A percentile compares a stretch with the other conserved stretches of the same genome.
Conservation (phyloP, 2,113 vertebrate genomes). For the Alexandromys fortis region DNA sequence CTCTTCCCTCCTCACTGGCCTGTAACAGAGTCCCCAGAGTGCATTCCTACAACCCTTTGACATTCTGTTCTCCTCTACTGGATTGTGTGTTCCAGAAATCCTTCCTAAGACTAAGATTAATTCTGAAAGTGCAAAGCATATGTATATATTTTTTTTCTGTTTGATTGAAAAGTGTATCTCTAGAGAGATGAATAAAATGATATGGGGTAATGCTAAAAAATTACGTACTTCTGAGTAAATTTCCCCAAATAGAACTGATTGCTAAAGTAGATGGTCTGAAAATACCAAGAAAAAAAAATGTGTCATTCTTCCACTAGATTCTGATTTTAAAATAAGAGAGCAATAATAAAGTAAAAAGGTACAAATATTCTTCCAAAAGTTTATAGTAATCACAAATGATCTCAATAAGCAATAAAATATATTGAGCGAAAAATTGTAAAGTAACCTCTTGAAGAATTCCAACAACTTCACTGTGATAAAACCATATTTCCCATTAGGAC, state of each 20-base stretch:
- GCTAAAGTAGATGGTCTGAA: background rate
- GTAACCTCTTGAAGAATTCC: background rate
- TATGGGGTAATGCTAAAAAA: background rate
- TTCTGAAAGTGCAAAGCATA: constrained; percentile 22
- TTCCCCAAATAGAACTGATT: constrained; percentile 17
- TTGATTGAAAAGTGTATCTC: constrained; percentile 61
- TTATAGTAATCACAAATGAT: background rate
- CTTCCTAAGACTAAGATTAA: constrained; percentile 32
- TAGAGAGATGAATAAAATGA: constrained; percentile 51
- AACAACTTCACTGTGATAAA: background rate
- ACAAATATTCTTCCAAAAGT: background rate
- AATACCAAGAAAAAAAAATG: background rate
- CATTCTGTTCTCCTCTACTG: background rate
- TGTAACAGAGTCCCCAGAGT: background rate
- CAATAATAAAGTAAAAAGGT: background rate
- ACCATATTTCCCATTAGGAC: background rate
- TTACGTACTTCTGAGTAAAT: constrained; percentile 42
- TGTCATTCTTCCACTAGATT: background rate
- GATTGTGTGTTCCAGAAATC: background rate
- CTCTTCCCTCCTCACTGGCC: background rate
- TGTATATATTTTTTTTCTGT: background rate
- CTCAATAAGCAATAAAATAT: background rate
- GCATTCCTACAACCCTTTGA: background rate
- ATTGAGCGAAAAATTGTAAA: background rate
- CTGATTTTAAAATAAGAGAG: background rate